Base-by-base conservation (phyloP, 1,140 invertebrate species). In the Ceratina australensis region DNA sequence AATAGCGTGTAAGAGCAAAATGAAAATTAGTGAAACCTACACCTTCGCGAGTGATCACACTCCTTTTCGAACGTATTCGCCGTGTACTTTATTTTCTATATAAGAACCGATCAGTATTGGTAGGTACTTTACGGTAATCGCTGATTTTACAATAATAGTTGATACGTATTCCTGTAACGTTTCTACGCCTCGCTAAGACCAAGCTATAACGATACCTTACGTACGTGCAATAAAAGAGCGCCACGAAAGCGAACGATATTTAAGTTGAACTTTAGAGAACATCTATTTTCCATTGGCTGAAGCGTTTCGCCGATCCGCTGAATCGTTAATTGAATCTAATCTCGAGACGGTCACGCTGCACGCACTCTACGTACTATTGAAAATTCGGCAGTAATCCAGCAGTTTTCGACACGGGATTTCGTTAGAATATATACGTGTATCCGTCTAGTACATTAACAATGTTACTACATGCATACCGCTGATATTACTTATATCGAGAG, bases 401-500 rank as follows among this genome's bases (percentile, higher is more conserved):
- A 72, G 10, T 79, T 79, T 76, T 72, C 64, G 80, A 80, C 71
- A 54, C 50, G n/a, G 28, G 52, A 63, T 75, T 57, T 78, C 61
- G 81, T 82, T 79, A 83, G 66, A 67, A n/a, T n/a, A n/a, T 52
- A 71, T 33, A 54, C 78, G 10, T 78, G 59, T 56, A 67, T 79
- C 33, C 33, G 33, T 42, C 50, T 69, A 83, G 65, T 59, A 72
- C 54, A 74, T 64, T 49, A 57, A 67, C 64, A 72, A 42, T 74
- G 81, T 86, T 83, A 83, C 72, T 83, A 54, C 69, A 71, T 60
- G 49, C 66, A 78, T 66, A 73, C 72, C 63, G 61, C 63, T 73
- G 78, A 83, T 84, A 87, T 89, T 89, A 77, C 79, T 81, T 89
- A 82, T 86, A 88, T 88, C 75, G 65, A 88, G 82, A 91, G 82